phyloP scores from a whole-genome alignment of 2,797 vertebrate species.

The Sebastes itinus region DNA sequence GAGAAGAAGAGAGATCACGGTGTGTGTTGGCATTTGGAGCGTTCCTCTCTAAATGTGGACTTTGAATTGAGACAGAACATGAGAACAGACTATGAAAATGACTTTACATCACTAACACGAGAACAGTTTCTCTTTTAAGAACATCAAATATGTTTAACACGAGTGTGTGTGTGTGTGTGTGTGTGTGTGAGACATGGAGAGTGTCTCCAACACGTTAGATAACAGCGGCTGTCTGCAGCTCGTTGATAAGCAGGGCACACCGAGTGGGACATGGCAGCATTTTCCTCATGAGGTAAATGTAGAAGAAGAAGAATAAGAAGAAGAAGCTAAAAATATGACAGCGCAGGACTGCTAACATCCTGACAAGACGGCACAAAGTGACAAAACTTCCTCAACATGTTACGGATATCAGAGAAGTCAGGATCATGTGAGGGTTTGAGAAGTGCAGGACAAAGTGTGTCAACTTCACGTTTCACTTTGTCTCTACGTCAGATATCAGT shows the following conservation, averaged over 20 bases:
- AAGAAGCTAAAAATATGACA: constrained; percentile 25
- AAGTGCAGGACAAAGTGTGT: background rate
- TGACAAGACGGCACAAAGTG: background rate
- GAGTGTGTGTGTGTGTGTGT: background rate
- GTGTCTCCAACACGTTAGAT: constrained; percentile 42
- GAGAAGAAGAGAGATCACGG: background rate
- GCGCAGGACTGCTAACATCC: background rate
- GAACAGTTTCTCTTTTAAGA: background rate
- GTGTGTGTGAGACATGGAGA: background rate
- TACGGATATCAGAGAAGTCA: background rate
- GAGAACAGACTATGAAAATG: background rate
- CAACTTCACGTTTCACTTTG: background rate
- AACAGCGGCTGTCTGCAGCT: constrained; percentile 45
- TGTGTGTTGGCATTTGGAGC: background rate
- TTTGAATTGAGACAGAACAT: background rate
- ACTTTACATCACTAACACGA: background rate
- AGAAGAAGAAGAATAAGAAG: background rate
- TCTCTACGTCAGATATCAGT: background rate
- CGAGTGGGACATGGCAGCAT: constrained; percentile 18
- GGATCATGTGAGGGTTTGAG: background rate
- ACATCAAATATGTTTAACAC: constrained; percentile 1
- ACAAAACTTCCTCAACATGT: background rate
- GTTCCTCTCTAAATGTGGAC: background rate
- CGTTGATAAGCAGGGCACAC: constrained; percentile 47
- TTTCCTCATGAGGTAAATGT: constrained; percentile 32